A percentile compares a stretch with the other conserved stretches of the same genome.
Evolutionary conservation across 2,113 vertebrate species (phyloP).

Genomic region (Azemiops feae): DNA sequence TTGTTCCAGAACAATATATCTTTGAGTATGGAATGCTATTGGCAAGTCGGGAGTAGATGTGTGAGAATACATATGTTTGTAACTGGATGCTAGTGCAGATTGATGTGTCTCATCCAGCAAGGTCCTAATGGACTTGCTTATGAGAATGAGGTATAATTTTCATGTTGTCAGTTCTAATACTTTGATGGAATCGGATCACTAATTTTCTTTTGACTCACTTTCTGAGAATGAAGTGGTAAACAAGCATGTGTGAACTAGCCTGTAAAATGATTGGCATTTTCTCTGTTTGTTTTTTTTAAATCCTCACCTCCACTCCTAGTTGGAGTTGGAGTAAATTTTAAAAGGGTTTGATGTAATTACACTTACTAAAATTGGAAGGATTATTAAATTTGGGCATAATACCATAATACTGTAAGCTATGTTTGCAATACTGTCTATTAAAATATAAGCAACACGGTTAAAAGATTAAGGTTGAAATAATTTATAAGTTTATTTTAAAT

Average conservation of each 20-base stretch:
- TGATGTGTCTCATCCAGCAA: neutral
- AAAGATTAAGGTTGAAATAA: slow-evolving; percentile 1
- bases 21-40: neutral
- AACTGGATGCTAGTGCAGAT: neutral
- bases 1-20: neutral
- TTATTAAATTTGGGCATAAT: neutral
- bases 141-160: neutral
- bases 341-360: neutral
- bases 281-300: neutral
- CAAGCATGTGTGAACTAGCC: neutral
- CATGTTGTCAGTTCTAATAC: neutral
- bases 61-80: neutral
- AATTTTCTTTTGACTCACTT: neutral
- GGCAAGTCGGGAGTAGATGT: neutral
- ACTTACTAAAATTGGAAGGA: neutral
- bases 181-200: neutral
- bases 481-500: neutral
- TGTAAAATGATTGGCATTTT: neutral
- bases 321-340: neutral
- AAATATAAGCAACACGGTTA: neutral
- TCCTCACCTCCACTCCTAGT: neutral
- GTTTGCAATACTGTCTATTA: neutral
- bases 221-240: neutral
- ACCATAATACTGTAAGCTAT: neutral
- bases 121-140: neutral